Base-by-base conservation (phyloP, 1,140 invertebrate species). In the Linepithema humile region DNA sequence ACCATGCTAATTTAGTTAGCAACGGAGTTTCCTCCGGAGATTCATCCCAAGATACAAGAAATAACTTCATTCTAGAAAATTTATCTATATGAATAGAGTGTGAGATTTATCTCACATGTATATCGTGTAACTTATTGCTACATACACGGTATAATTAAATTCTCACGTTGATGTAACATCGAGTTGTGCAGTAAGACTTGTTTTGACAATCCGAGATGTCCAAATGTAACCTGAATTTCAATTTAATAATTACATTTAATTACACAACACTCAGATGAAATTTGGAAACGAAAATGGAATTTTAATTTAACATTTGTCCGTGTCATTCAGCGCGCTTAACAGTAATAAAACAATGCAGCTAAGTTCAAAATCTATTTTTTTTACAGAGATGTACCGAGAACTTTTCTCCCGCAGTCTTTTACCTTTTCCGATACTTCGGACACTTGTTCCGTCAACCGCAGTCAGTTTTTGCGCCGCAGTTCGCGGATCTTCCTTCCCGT, bases 131-230 rank as follows among this genome's bases (percentile, higher is more conserved):
- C 38, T 64, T 45, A 38, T 29, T 32, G 55, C 15, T 32, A 23
- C 38, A 12, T 20, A 43, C 9, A 40, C 38, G 1, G 35, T 26
- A 4, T 45, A 43, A 67, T 20, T 23, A 65, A 65, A 40, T 55
- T 70, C 35, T 80, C 48, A 40, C 62, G 29, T 55, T 23, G 26
- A 40, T 17, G 38, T 55, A 69, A 69, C 60, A 23, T 50, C 45
- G 38, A 40, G 7, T 29, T 29, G 10, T n/a, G 15, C n/a, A 5
- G 2, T 15, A 12, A 5, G 26, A 15, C 55, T 3, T 43, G 23
- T n/a, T 74, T 45, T n/a, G 9, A 29, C 17, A 60, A 60, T n/a
- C n/a, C n/a, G n/a, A n/a, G n/a, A n/a, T n/a, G n/a, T n/a, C n/a
- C n/a, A n/a, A n/a, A n/a, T n/a, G n/a, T n/a, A n/a, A 3, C 10